These are phyloP conservation scores for Sardina pilchardus DNA, from an alignment of 2,113 vertebrate species.

Conservation along the genomic window DNA sequence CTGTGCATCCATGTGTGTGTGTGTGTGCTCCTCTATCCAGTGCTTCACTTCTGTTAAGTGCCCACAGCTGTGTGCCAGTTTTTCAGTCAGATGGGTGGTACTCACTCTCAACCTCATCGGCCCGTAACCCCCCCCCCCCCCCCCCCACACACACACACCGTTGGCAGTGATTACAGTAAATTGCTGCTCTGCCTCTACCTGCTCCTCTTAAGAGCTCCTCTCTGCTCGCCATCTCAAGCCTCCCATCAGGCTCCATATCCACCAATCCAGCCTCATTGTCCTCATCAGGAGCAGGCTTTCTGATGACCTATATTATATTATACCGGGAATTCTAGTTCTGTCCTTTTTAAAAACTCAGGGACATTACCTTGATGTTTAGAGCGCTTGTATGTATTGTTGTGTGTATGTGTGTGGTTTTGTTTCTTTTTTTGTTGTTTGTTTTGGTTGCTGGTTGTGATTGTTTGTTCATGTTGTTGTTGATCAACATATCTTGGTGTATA, in stretches of 20 bases:
- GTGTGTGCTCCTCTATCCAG: background rate
- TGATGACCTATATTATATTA: background rate
- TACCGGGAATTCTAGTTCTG: background rate
- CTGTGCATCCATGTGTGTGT: background rate
- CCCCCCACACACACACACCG: too few relatives aligned
- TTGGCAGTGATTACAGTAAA: background rate
- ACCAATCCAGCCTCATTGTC: background rate
- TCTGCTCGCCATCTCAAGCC: background rate
- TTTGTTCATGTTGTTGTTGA: too few relatives aligned
- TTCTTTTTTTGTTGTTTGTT: background rate
- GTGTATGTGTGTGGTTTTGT: background rate
- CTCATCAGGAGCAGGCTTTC: too few relatives aligned
- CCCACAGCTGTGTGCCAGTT: background rate
- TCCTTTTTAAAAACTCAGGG: background rate
- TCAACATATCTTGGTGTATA: too few relatives aligned
- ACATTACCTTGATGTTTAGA: background rate
- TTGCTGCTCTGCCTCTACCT: background rate
- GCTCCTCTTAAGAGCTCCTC: background rate
- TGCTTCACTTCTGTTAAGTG: background rate
- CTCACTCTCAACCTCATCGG: background rate
- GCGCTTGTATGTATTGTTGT: too few relatives aligned
- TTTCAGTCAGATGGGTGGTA: background rate
- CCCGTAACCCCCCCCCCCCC: background rate
- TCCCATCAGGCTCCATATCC: background rate
- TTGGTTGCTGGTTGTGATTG: background rate